Evolutionary conservation across 2,888 invertebrate species (phyloP).

Genomic region (Eumacrocentrus americanus): DNA sequence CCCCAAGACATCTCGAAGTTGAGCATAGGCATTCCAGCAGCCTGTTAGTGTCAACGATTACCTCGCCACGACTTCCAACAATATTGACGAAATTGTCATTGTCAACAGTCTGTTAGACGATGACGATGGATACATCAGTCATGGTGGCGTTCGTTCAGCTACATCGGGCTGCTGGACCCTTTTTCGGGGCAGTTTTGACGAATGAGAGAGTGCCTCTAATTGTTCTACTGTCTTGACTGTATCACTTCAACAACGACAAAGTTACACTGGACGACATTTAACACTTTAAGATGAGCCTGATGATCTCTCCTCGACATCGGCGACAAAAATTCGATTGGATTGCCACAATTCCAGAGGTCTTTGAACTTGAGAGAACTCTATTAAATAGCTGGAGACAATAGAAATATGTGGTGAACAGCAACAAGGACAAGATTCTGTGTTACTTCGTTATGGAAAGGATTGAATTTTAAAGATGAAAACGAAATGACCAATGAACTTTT

Average conservation of each 20-base stretch:
- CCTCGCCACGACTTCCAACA: conserved; percentile 24
- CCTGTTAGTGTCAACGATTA: conserved; percentile 42
- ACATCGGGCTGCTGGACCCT: conserved; percentile 53
- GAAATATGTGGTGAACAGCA: too few relatives aligned
- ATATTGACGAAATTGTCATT: conserved; percentile 23
- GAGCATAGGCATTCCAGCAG: conserved; percentile 50
- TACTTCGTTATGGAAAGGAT: too few relatives aligned
- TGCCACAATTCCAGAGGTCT: too few relatives aligned
- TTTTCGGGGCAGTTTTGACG: conserved; percentile 48
- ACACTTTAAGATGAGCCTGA: too few relatives aligned
- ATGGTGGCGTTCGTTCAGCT: conserved; percentile 35
- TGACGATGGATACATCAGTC: conserved; percentile 20
- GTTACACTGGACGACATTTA: conserved; percentile 1
- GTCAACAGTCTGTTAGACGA: conserved; percentile 23
- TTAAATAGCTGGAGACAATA: too few relatives aligned
- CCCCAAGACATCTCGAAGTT: conserved; percentile 42
- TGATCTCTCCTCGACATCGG: too few relatives aligned
- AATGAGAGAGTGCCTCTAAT: conserved; percentile 38
- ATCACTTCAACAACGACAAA: conserved; percentile 7
- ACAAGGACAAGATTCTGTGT: too few relatives aligned
- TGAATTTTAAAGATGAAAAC: too few relatives aligned
- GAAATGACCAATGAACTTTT: too few relatives aligned
- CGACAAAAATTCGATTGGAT: too few relatives aligned
- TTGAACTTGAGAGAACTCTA: too few relatives aligned
- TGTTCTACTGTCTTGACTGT: conserved; percentile 9